Base-by-base conservation (phyloP, 2,888 invertebrate genomes). In the Ochlodes sylvanus region DNA sequence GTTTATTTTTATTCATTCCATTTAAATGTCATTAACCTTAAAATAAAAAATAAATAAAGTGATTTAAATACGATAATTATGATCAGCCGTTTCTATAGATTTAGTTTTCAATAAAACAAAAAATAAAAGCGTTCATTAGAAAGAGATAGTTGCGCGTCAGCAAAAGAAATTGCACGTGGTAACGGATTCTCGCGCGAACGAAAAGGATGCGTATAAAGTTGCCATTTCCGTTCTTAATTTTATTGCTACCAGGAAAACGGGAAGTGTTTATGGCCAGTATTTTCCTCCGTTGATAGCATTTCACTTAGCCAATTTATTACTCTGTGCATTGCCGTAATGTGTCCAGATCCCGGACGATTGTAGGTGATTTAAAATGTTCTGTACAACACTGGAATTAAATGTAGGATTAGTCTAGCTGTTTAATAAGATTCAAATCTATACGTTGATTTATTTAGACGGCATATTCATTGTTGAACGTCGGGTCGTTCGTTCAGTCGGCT, bases 241-340 rank as follows among this genome's bases (percentile, higher is more conserved):
- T 68, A 68, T 67, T 68, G 55, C 68, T 38, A 27, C 42, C 54
- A 54, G 41, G 60, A 44, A 58, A 47, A 7, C 55, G 77, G 83
- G 88, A 86, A 89, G 86, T 87, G 89, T 90, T 90, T 90, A 90
- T 84, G 74, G 86, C 78, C 27, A 21, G 65, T 14, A 52, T 64
- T 57, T 63, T 17, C 78, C 78, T 77, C 69, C 70, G 82, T 76
- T 81, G 84, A 85, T 85, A 84, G 80, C 75, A 74, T 75, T 76
- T 77, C 75, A 72, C 69, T 70, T 69, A 69, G 71, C 60, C 68
- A 75, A 81, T 80, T 81, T 80, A 79, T 79, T 69, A 69, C 70
- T 42, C 19, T 42, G 75, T 74, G 75, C 75, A 19, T 76, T 75
- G 74, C 78, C 79, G 80, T 75, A 78, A 79, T 78, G 70, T 78